Evolutionary conservation across 37 sponge, comb jelly and placozoan species (phyloP), one percentile per base, ranked within the genome.

Genomic region (Beroe forskalii): DNA sequence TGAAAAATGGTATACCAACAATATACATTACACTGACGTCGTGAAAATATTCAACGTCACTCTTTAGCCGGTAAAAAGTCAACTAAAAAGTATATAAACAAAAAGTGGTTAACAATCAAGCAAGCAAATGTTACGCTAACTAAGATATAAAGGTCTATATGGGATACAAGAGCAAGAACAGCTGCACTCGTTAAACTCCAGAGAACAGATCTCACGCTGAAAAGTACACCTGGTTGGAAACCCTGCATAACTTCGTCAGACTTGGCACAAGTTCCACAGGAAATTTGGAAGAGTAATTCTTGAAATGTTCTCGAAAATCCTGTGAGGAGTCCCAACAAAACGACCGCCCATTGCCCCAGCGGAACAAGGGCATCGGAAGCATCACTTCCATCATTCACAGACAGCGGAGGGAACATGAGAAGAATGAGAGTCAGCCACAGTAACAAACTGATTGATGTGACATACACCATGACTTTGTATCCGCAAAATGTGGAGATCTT

Each of bases 161-260:
- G 35, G 12, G 75, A 39, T 14, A 37, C 40, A 8, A 72, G 19
- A 72, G 75, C 75, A 72, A 36, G 35, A 37, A 39, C 35, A 3
- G 30, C 39, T 12, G 75, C 75, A 72, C 75, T 72, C 4, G 40
- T 30, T 19, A 35, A 36, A 33, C 75, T 72, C 75, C 75, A 72
- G 35, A 72, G 39, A 37, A 72, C 35, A 1, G 75, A 36, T 37
- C 35, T 72, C 9, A 72, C 37, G 12, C 39, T 37, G 22, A 72
- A 72, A 35, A 72, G 31, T 4, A 72, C 75, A 72, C n/a, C n/a
- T n/a, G n/a, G n/a, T n/a, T n/a, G n/a, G n/a, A n/a, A n/a, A n/a
- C n/a, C n/a, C 75, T 72, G 39, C 75, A 72, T 72, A 72, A 72
- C 75, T 36, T 72, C 75, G 35, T 33, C 40, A 22, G 75, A 35